Conservation (phyloP, 2,797 vertebrate species). For the Clarias pachynema region DNA sequence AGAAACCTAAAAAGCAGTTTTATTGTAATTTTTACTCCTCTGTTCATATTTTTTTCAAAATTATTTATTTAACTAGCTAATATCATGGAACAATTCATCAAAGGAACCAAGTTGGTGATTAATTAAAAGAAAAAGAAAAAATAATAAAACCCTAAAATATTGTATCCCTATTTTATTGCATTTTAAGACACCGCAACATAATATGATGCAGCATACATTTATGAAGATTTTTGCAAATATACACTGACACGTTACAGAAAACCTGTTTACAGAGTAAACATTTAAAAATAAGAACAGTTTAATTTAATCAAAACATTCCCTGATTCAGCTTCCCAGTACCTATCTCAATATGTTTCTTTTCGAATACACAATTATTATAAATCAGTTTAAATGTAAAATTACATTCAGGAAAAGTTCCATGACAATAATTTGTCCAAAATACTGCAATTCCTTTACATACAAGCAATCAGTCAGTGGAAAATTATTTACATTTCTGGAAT, state of each 20-base stretch:
- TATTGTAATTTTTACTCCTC: background rate
- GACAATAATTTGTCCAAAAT: slow-evolving; percentile 5
- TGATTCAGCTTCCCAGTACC: slow-evolving; percentile 26
- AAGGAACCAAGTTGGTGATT: background rate
- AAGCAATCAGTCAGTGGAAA: background rate
- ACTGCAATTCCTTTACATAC: background rate
- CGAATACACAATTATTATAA: slow-evolving; percentile 26
- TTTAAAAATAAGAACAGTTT: slow-evolving; percentile 11
- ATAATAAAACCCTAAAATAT: background rate
- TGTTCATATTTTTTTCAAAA: background rate
- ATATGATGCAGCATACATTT: slow-evolving; percentile 4
- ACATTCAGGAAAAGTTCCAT: slow-evolving; percentile 13
- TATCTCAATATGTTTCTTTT: background rate
- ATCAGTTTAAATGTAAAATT: slow-evolving; percentile 23
- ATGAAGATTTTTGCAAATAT: slow-evolving; percentile 7
- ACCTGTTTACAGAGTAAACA: background rate
- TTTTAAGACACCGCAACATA: slow-evolving; percentile 8
- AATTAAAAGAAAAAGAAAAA: background rate
- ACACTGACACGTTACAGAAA: background rate
- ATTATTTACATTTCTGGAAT: slow-evolving; percentile 9
- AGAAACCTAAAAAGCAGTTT: background rate
- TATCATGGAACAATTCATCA: background rate
- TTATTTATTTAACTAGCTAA: background rate
- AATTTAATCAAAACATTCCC: slow-evolving; percentile 30
- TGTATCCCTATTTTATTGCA: slow-evolving; percentile 21